phyloP scores from a whole-genome alignment of 2,888 invertebrate species.

The Leptopilina drosophilae region DNA sequence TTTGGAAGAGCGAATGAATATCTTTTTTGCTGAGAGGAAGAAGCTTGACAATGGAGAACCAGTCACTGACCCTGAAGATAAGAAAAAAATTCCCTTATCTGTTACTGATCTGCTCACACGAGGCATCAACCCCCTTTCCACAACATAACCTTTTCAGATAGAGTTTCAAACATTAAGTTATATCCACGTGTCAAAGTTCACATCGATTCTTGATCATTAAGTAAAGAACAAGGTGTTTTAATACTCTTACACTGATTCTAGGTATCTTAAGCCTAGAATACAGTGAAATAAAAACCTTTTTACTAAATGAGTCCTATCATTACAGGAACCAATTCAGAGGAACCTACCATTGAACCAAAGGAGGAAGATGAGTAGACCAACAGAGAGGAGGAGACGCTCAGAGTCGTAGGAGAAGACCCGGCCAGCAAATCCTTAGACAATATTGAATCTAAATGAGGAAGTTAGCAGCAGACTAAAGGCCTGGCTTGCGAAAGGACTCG shows the following conservation, averaged over 20 bases:
- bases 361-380: background rate
- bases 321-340: background rate
- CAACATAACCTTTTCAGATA: background rate
- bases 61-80: background rate
- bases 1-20: background rate
- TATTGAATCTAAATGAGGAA: background rate
- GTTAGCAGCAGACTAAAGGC: background rate
- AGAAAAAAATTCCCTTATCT: background rate
- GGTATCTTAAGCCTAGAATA: background rate
- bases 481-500: background rate
- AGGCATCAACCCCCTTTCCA: background rate
- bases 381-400: background rate
- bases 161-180: background rate
- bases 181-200: background rate
- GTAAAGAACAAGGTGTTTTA: slow-evolving; percentile 1
- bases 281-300: background rate
- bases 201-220: background rate
- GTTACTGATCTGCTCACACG: background rate
- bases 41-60: background rate
- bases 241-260: background rate
- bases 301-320: background rate
- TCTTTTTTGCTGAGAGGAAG: background rate
- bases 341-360: background rate
- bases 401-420: background rate
- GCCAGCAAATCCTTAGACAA: background rate